These are phyloP conservation scores for Hucho hucho DNA, from an alignment of 2,113 vertebrate genomes.

Conservation along the genomic window DNA sequence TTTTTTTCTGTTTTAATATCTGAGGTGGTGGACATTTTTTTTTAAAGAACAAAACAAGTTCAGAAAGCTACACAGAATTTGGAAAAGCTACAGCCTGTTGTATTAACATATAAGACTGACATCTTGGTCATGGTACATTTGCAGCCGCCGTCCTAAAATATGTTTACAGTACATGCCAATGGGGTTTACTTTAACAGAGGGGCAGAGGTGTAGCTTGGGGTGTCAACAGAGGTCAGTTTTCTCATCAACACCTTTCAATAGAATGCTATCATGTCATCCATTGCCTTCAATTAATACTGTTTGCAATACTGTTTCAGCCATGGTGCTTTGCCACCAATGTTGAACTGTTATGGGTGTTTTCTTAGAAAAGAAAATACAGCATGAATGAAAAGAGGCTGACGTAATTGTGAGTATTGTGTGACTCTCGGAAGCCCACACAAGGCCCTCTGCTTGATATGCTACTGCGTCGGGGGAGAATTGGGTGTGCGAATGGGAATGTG, in stretches of 20 bases:
- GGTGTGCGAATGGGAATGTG: constrained; percentile 22
- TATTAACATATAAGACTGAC: constrained; percentile 15
- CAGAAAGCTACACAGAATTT: neutral
- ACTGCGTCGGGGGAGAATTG: constrained; percentile 5
- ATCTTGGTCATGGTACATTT: constrained; percentile 21
- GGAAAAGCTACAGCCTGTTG: neutral
- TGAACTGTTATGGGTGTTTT: neutral
- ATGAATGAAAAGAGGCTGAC: constrained; percentile 17
- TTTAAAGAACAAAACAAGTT: neutral
- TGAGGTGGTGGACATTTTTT: neutral
- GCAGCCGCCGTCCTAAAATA: constrained; percentile 21
- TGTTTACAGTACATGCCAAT: constrained; percentile 33
- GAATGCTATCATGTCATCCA: too few species aligned
- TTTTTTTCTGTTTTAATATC: constrained; percentile 16
- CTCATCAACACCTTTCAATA: too few species aligned
- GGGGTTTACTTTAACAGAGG: constrained; percentile 24
- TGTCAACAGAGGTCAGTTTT: too few species aligned
- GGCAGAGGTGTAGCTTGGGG: neutral
- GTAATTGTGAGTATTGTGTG: constrained; percentile 12
- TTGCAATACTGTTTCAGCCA: too few species aligned
- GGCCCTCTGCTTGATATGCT: constrained; percentile 21
- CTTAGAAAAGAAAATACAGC: constrained; percentile 6
- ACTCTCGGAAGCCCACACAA: constrained; percentile 2
- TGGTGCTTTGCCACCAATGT: neutral
- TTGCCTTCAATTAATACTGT: too few species aligned